Evolutionary conservation across 2,113 vertebrate genomes (phyloP).

Genomic region (Ia io): DNA sequence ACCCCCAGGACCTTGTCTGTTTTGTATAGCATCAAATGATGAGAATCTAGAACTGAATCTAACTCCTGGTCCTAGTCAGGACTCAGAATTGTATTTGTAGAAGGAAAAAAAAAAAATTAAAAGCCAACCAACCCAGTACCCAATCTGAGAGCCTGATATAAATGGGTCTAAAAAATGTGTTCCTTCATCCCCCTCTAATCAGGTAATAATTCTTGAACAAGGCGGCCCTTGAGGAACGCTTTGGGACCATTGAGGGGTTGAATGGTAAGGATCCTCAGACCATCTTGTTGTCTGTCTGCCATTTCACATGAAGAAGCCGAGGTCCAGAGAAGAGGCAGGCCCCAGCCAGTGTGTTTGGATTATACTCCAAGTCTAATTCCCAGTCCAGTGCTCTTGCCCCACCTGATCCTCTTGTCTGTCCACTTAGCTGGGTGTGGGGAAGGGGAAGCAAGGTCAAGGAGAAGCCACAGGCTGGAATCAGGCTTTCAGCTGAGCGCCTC

Average conservation of each 20-base stretch:
- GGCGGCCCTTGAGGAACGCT: not conserved
- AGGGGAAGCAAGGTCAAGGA: not conserved
- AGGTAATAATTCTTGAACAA: not conserved
- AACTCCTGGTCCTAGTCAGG: not conserved
- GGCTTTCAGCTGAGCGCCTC: accelerated
- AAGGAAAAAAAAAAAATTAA: not conserved
- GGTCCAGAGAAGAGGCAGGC: not conserved
- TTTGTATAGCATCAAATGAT: not conserved
- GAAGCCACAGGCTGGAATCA: not conserved
- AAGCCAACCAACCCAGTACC: not conserved
- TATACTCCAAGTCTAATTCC: not conserved
- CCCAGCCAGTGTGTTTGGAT: accelerated
- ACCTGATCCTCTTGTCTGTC: not conserved
- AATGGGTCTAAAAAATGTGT: not conserved
- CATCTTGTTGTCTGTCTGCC: not conserved
- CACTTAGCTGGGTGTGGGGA: not conserved
- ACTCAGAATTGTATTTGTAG: not conserved
- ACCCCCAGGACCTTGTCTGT: not conserved
- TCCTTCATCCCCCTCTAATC: too few species aligned
- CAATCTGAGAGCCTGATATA: not conserved
- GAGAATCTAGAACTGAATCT: not conserved
- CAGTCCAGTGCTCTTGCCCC: not conserved
- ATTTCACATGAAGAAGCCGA: not conserved
- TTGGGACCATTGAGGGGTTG: not conserved
- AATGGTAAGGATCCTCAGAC: not conserved